Evolutionary conservation across 1,140 invertebrate species (phyloP).

Genomic region (Goniozus legneri): DNA sequence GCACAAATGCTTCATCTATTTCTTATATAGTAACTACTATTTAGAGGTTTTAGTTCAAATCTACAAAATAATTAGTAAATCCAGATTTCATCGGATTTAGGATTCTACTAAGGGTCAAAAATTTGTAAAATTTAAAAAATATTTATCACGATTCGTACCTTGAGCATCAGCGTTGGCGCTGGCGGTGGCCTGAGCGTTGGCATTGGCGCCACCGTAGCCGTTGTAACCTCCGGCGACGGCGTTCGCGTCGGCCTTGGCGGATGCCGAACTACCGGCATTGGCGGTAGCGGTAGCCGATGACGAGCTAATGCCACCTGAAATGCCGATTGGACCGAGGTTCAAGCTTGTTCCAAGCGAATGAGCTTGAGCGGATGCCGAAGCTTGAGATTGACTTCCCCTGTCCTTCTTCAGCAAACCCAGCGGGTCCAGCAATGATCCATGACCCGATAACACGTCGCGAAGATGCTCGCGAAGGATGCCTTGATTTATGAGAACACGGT

Average conservation of each 20-base stretch:
- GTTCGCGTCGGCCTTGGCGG: conserved; percentile 14
- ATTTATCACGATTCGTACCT: conserved; percentile 18
- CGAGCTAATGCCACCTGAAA: conserved; percentile 18
- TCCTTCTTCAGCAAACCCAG: conserved; percentile 26
- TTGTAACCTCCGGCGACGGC: conserved; percentile 10
- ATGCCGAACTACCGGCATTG: conserved; percentile 9
- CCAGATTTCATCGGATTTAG: too few species aligned
- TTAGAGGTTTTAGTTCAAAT: too few species aligned
- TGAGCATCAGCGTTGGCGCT: conserved; percentile 14
- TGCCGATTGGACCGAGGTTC: conserved; percentile 29
- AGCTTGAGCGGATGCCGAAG: conserved; percentile 13
- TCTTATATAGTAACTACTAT: too few species aligned
- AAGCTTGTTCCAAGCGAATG: conserved; percentile 16
- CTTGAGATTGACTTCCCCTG: background rate
- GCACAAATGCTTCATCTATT: too few species aligned
- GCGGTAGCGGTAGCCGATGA: conserved; percentile 18
- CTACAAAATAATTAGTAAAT: too few species aligned
- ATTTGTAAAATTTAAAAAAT: too few species aligned
- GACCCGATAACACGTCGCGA: conserved; percentile 13
- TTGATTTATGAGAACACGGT: too few species aligned
- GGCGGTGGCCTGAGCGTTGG: background rate
- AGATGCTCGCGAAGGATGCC: conserved; percentile 6
- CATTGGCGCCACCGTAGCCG: conserved; percentile 4
- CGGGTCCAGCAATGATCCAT: conserved; percentile 26
- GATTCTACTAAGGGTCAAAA: too few species aligned